A percentile compares a stretch with the other conserved stretches of the same genome.
Conservation (phyloP, 2,113 vertebrate species). For the Anseranas semipalmata region DNA sequence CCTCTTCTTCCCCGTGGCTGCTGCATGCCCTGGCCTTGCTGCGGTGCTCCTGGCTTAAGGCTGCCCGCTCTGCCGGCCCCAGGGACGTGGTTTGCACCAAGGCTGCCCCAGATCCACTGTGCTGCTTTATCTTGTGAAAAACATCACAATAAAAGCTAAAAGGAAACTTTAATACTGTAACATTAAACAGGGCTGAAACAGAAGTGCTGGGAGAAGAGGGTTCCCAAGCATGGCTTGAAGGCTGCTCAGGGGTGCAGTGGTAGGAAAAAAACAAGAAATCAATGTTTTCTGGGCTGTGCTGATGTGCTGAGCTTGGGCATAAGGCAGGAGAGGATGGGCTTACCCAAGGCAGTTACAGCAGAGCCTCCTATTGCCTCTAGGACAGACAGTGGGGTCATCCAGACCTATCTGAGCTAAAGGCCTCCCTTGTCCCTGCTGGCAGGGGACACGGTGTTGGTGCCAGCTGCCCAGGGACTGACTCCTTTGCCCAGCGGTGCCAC, state of each 20-base stretch:
- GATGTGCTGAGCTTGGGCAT: background rate
- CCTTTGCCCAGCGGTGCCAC: background rate
- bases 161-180: constrained; percentile 34
- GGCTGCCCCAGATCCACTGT: background rate
- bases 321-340: background rate
- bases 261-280: background rate
- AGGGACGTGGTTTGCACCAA: constrained; percentile 19
- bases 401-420: background rate
- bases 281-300: background rate
- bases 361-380: background rate
- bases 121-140: constrained; percentile 32
- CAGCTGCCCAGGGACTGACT: background rate
- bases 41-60: background rate
- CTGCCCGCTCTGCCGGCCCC: constrained; percentile 16
- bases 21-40: accelerated
- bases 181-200: background rate
- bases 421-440: accelerated
- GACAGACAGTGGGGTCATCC: background rate
- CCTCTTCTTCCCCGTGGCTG: background rate
- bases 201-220: background rate
- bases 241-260: background rate
- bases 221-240: accelerated
- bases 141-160: constrained; percentile 4
- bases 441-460: background rate
- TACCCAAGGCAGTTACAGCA: background rate